A percentile compares a stretch with the other conserved stretches of the same genome.
Conservation (phyloP, 2,888 invertebrate genomes). For the Disparrhopalites patrizii region DNA sequence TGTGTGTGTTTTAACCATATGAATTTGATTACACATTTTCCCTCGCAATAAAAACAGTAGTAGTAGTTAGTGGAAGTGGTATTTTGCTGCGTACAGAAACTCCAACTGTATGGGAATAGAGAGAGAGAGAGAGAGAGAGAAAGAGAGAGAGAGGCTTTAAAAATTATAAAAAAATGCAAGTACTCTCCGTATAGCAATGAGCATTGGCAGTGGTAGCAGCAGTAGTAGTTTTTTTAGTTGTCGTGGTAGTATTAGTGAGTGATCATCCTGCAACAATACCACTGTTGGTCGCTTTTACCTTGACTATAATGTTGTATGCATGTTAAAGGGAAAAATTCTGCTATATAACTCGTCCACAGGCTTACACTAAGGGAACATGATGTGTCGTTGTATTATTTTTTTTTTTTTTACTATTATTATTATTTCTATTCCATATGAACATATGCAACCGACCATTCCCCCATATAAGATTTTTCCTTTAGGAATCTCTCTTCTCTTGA, state of each 20-base stretch:
- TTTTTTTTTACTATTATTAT: background rate
- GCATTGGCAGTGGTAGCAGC: too few relatives aligned
- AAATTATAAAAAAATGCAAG: constrained; percentile 7
- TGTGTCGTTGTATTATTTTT: background rate
- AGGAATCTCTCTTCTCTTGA: background rate
- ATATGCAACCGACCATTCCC: too few relatives aligned
- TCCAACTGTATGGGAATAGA: too few relatives aligned
- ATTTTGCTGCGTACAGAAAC: background rate
- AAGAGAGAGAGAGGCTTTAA: too few relatives aligned
- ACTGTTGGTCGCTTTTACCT: constrained; percentile 13
- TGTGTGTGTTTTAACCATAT: background rate
- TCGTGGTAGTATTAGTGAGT: too few relatives aligned
- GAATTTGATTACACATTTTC: background rate
- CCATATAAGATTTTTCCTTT: background rate
- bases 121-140: too few relatives aligned
- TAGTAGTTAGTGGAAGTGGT: background rate
- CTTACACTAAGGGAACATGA: background rate
- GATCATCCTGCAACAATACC: constrained; percentile 19
- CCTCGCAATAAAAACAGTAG: constrained; percentile 3
- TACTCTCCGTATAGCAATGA: too few relatives aligned
- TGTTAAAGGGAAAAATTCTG: background rate
- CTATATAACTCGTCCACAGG: constrained; percentile 5
- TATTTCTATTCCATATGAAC: too few relatives aligned
- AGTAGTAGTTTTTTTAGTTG: too few relatives aligned
- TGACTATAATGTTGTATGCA: too few relatives aligned